A percentile compares a stretch with the other conserved stretches of the same genome.
phyloP scores from a whole-genome alignment of 2,113 vertebrate species.

The Seriola aureovittata region DNA sequence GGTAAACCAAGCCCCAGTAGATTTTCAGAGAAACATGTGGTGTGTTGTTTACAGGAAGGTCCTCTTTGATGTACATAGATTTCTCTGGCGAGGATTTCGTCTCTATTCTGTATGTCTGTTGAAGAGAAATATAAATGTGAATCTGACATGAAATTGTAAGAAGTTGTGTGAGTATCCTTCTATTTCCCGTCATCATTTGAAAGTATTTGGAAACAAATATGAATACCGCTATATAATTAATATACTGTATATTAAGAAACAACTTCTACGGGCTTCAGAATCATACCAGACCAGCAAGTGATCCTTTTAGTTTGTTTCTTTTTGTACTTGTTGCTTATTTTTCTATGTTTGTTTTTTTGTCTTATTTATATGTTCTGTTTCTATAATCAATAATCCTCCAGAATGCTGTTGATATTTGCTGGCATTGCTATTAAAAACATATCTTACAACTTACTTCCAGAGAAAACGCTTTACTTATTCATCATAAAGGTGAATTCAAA shows the following conservation, averaged over 20 bases:
- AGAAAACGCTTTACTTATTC: constrained; percentile 37
- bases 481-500: constrained; percentile 18
- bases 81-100: constrained; percentile 85
- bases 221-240: constrained; percentile 62
- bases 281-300: constrained; percentile 70
- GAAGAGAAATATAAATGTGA: constrained; percentile 86
- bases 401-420: constrained; percentile 50
- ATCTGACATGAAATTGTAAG: constrained; percentile 83
- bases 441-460: constrained; percentile 42
- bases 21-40: constrained; percentile 82
- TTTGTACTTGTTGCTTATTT: constrained; percentile 69
- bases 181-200: constrained; percentile 75
- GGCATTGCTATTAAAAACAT: constrained; percentile 54
- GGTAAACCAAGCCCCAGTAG: constrained; percentile 43
- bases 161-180: constrained; percentile 81
- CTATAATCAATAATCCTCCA: constrained; percentile 41
- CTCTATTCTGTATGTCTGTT: constrained; percentile 90
- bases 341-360: constrained; percentile 78
- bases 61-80: constrained; percentile 91
- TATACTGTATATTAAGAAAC: constrained; percentile 73
- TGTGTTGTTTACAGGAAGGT: constrained; percentile 89
- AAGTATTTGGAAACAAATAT: constrained; percentile 75
- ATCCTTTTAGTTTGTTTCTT: constrained; percentile 81
- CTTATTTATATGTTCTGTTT: constrained; percentile 82
- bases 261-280: constrained; percentile 67